Evolutionary conservation across 2,113 vertebrate species (phyloP).

Genomic region (Hymenochirus boettgeri): DNA sequence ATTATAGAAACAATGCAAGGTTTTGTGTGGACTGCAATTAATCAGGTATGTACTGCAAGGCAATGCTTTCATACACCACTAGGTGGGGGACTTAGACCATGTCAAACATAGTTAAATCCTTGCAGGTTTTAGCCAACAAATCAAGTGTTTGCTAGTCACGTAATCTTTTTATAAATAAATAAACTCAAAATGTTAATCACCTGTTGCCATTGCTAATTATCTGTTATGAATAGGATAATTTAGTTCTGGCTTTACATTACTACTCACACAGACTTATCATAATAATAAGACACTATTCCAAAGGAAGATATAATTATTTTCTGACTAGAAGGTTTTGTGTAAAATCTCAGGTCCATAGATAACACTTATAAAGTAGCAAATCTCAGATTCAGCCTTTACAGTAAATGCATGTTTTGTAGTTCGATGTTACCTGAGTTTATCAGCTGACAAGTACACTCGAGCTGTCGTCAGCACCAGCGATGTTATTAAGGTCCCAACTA

Average conservation of each 20-base stretch:
- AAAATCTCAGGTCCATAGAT: not conserved
- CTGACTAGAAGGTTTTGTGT: not conserved
- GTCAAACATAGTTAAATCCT: not conserved
- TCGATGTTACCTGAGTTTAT: not conserved
- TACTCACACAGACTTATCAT: not conserved
- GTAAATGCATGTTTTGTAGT: not conserved
- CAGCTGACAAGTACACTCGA: not conserved
- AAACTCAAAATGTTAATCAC: not conserved
- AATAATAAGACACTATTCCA: not conserved
- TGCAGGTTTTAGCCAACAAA: not conserved
- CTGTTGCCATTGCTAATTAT: not conserved
- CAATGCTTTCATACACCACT: not conserved
- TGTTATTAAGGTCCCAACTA: not conserved
- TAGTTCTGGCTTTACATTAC: not conserved
- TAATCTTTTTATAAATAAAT: not conserved
- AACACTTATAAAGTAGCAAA: not conserved
- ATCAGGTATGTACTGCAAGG: not conserved
- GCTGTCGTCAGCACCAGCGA: not conserved
- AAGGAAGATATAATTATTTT: not conserved
- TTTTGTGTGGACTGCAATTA: not conserved
- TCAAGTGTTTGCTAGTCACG: not conserved
- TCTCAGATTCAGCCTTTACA: not conserved
- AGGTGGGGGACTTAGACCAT: constrained; percentile 6
- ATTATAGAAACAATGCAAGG: no score
- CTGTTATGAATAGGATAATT: not conserved